These are phyloP conservation scores for Achatina immaculata DNA, from an alignment of 1,140 invertebrate genomes.

Conservation along the genomic window DNA sequence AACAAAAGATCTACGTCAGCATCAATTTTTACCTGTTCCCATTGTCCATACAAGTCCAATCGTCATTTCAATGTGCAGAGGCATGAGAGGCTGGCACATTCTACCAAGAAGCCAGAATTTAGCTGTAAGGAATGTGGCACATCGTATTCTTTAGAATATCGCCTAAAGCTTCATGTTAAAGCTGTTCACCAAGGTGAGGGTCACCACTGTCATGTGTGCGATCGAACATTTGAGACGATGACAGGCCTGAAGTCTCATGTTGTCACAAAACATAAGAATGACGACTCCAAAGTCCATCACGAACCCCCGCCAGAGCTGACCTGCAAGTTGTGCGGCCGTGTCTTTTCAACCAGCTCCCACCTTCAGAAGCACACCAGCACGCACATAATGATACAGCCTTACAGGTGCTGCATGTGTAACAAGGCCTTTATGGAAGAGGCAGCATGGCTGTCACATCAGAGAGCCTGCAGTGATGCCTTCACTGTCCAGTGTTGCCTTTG, in stretches of 20 bases:
- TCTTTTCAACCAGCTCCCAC: constrained; percentile 35
- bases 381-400: constrained; percentile 36
- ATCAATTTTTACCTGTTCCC: constrained; percentile 35
- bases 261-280: constrained; percentile 39
- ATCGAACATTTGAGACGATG: constrained; percentile 38
- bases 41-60: constrained; percentile 38
- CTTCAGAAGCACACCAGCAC: constrained; percentile 37
- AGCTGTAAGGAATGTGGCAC: constrained; percentile 39
- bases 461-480: constrained; percentile 21
- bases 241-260: constrained; percentile 37
- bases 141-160: constrained; percentile 36
- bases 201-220: constrained; percentile 34
- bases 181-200: constrained; percentile 39
- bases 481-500: constrained; percentile 37
- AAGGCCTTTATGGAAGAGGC: constrained; percentile 36
- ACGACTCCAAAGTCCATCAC: constrained; percentile 16
- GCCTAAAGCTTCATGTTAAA: constrained; percentile 37
- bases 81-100: constrained; percentile 36
- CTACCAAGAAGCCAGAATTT: constrained; percentile 37
- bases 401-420: constrained; percentile 36
- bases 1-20: constrained; percentile 19
- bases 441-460: constrained; percentile 31
- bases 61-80: constrained; percentile 38
- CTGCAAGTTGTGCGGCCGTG: constrained; percentile 29
- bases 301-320: constrained; percentile 35